Base-by-base conservation (phyloP, 2,113 vertebrate genomes). In the Zosterops hypoxanthus region DNA sequence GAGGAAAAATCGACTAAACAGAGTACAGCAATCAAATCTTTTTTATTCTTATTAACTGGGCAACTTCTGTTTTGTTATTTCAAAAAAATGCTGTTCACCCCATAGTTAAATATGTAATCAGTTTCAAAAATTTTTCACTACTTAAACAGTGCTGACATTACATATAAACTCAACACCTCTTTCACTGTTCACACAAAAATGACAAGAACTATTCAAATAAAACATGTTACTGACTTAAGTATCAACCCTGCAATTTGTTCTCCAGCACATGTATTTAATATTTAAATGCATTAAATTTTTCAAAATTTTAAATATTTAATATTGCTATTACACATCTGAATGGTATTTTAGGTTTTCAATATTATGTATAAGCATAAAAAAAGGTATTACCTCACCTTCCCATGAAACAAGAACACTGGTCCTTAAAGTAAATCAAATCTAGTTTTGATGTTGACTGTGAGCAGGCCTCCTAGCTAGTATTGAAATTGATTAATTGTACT, bases 291-390 rank as follows among this genome's bases (percentile, higher is more conserved):
- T 46, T 95, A 64, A 64, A 39, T 49, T 92, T 95, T 86, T 91
- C 20, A 96, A 69, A 63, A 26, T 26, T 90, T 82, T 79, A 71
- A 91, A 75, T 75, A 95, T 72, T 91, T 75, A 78, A 57, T 61
- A 69, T 21, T 39, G 33, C 24, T 83, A 80, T 47, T 78, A 88
- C 41, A 52, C 14, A 75, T 69, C 7, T 91, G 17, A 92, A 96
- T 89, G 77, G 59, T 79, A 94, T 56, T 77, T 95, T 64, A 81
- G 21, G 39, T 89, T 97, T 96, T 70, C 22, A 97, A 93, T 92
- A 83, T 90, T 82, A 91, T 52, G 12, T 47, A 86, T 93, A 94
- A 95, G 70, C 22, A 78, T 22, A 42, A 68, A 73, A 68, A 82
- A 78, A 92, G 60, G 82, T 85, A 92, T 88, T 78, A 95, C 41